Conservation (phyloP, 1,140 invertebrate species). For the Tetranychus urticae region DNA sequence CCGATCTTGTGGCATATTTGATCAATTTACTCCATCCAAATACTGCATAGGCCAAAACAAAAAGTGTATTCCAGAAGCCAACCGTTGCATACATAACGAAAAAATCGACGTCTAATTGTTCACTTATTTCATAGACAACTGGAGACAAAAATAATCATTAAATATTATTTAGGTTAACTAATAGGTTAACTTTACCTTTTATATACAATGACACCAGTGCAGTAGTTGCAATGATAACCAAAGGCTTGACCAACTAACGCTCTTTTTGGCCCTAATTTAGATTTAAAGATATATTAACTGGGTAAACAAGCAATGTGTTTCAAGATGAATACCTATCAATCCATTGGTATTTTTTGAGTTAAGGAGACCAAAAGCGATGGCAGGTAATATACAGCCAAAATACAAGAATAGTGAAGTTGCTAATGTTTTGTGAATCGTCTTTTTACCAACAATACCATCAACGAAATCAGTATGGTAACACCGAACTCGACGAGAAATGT, state of each 20-base stretch:
- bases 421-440: conserved; percentile 26
- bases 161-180: background rate
- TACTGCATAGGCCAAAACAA: conserved; percentile 25
- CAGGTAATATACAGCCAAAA: conserved; percentile 27
- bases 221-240: conserved; percentile 28
- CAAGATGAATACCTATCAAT: conserved; percentile 20
- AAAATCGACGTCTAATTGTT: conserved; percentile 25
- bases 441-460: conserved; percentile 25
- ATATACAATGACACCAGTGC: conserved; percentile 29
- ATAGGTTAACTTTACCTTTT: conserved; percentile 18
- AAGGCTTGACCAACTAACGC: conserved; percentile 28
- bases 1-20: conserved; percentile 24
- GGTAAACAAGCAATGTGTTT: no score
- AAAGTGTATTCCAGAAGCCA: conserved; percentile 27
- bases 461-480: conserved; percentile 18
- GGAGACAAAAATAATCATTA: background rate
- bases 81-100: conserved; percentile 27
- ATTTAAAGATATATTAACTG: background rate
- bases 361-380: conserved; percentile 28
- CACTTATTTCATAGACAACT: conserved; percentile 26
- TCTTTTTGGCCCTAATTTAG: conserved; percentile 23
- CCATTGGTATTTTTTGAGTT: conserved; percentile 27
- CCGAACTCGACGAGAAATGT: conserved; percentile 16
- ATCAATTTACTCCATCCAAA: conserved; percentile 26
- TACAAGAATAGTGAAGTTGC: conserved; percentile 25